Percentiles rank a stretch among this genome's conserved stretches.
Evolutionary conservation across 2,797 vertebrate species (phyloP).

Genomic region (Melanotaenia boesemani): DNA sequence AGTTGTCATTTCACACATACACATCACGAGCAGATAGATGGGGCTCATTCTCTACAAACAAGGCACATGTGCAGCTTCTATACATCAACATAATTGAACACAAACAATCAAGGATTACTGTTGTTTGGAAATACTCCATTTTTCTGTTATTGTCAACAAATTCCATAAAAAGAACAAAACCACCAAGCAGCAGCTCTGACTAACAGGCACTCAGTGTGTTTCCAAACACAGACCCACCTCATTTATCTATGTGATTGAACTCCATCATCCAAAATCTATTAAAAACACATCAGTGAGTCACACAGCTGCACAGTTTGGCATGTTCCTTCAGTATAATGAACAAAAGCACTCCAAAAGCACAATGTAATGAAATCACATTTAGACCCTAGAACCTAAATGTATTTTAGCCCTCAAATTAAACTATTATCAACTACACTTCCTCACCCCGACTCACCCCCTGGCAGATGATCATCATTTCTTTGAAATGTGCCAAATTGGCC

Average conservation of each 20-base stretch:
- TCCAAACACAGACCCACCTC: too few species aligned
- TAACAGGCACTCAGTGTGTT: too few species aligned
- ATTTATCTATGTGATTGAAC: too few species aligned
- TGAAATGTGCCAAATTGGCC: not conserved
- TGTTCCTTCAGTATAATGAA: not conserved
- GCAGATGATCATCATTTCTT: not conserved
- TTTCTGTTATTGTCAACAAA: not conserved
- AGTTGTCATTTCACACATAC: slow-evolving; percentile 42
- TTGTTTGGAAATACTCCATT: too few species aligned
- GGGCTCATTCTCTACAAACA: not conserved
- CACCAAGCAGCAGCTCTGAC: too few species aligned
- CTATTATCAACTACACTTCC: not conserved
- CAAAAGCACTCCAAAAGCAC: not conserved
- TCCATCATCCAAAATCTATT: not conserved
- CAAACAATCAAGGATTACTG: too few species aligned
- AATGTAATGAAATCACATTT: not conserved
- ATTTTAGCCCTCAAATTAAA: not conserved
- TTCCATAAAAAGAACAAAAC: not conserved
- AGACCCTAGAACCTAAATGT: not conserved
- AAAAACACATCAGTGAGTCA: slow-evolving; percentile 1
- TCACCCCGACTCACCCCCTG: not conserved
- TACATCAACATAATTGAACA: not conserved
- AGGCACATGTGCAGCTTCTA: slow-evolving; percentile 6
- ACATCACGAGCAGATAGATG: slow-evolving; percentile 11
- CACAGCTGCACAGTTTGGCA: not conserved